A percentile compares a stretch with the other conserved stretches of the same genome.
Evolutionary conservation across 2,888 invertebrate species (phyloP).

Genomic region (Nesidiocoris tenuis): DNA sequence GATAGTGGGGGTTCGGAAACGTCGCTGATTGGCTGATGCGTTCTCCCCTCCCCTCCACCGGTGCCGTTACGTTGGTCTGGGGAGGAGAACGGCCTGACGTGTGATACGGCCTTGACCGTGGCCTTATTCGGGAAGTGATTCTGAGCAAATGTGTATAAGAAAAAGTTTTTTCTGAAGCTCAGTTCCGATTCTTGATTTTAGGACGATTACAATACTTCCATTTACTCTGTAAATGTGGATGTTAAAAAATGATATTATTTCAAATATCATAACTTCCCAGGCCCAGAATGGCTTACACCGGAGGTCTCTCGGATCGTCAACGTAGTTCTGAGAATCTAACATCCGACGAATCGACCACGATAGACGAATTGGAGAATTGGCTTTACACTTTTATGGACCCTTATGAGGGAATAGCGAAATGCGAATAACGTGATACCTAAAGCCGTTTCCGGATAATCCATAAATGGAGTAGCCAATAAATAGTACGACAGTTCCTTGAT

Average conservation of each 20-base stretch:
- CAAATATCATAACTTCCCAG: background rate
- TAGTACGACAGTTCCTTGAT: background rate
- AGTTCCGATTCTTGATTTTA: too few species aligned
- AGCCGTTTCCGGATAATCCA: background rate
- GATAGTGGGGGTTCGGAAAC: too few species aligned
- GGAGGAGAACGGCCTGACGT: too few species aligned
- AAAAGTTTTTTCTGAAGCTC: too few species aligned
- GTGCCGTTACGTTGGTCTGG: too few species aligned
- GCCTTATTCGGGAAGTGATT: too few species aligned
- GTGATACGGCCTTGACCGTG: background rate
- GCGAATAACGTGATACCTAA: background rate
- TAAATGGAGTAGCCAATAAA: background rate
- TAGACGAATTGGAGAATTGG: constrained; percentile 19
- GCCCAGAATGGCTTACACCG: constrained; percentile 19
- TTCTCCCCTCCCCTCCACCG: too few species aligned
- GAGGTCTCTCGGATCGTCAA: background rate
- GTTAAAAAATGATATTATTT: background rate
- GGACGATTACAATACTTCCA: too few species aligned
- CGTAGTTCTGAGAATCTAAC: background rate
- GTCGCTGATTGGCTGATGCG: too few species aligned
- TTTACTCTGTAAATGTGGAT: too few species aligned
- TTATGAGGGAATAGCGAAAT: constrained; percentile 13
- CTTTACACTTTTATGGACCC: constrained; percentile 26
- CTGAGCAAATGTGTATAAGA: too few species aligned
- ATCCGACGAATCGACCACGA: constrained; percentile 2